These are phyloP conservation scores for Chiloscyllium plagiosum DNA, from an alignment of 2,113 vertebrate species.

Conservation along the genomic window DNA sequence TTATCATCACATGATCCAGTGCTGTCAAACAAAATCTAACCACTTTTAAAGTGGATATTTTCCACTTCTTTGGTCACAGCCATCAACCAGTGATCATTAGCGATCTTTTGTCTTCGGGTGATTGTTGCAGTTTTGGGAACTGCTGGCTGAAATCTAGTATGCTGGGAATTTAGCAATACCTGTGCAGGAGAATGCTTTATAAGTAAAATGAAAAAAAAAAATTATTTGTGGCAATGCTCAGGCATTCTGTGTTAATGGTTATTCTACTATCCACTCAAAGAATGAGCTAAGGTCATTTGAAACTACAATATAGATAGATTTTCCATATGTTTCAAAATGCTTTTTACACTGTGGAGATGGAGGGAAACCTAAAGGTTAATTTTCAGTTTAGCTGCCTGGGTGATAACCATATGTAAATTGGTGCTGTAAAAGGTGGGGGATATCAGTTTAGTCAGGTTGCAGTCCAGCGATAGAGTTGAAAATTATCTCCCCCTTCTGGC, in stretches of 20 bases:
- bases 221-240: background rate
- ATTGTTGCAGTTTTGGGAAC: background rate
- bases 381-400: background rate
- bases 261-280: background rate
- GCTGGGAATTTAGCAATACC: background rate
- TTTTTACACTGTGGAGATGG: background rate
- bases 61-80: background rate
- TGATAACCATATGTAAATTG: background rate
- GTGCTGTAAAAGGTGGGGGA: background rate
- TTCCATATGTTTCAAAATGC: background rate
- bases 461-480: background rate
- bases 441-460: background rate
- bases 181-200: background rate
- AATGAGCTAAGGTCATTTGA: background rate
- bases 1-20: background rate
- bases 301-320: background rate
- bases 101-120: background rate
- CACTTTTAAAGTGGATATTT: background rate
- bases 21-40: background rate
- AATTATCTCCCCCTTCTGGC: background rate
- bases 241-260: background rate
- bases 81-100: background rate
- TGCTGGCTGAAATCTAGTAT: background rate
- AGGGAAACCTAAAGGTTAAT: background rate
- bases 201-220: background rate